Evolutionary conservation across 2,888 invertebrate species (phyloP).

Genomic region (Drosophila parthenogenetica): DNA sequence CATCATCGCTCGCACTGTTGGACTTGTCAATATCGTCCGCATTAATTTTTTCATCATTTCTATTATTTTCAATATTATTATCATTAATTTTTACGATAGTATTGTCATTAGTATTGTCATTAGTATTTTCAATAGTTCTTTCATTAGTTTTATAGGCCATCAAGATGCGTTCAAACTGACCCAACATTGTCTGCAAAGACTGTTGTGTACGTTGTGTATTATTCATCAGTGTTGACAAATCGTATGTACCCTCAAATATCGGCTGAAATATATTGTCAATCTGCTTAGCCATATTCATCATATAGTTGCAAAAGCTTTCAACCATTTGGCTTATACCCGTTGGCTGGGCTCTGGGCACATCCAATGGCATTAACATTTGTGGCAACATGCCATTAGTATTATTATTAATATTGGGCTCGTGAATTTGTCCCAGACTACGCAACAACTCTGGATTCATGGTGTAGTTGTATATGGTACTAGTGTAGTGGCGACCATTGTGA

Average conservation of each 20-base stretch:
- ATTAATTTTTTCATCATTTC: too few species aligned
- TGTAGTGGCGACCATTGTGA: constrained; percentile 29
- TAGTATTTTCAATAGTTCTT: neutral
- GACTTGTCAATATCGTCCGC: too few species aligned
- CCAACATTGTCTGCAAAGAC: neutral
- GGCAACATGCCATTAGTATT: neutral
- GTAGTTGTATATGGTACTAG: constrained; percentile 21
- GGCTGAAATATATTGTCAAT: neutral
- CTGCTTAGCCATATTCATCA: neutral
- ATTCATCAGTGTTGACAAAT: neutral
- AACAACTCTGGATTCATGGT: neutral
- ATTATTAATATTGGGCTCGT: neutral
- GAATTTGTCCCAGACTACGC: neutral
- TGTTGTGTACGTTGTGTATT: neutral
- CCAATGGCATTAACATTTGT: constrained; percentile 5
- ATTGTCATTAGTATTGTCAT: too few species aligned
- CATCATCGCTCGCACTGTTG: too few species aligned
- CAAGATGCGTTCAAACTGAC: neutral
- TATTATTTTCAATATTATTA: too few species aligned
- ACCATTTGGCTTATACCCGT: neutral
- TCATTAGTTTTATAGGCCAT: neutral
- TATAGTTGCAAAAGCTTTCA: neutral
- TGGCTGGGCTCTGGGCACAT: neutral
- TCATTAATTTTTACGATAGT: too few species aligned
- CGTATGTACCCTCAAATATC: too few species aligned